Evolutionary conservation across 2,888 invertebrate genomes (phyloP), one percentile per base, ranked within the genome.

Genomic region (Tipula lateralis): DNA sequence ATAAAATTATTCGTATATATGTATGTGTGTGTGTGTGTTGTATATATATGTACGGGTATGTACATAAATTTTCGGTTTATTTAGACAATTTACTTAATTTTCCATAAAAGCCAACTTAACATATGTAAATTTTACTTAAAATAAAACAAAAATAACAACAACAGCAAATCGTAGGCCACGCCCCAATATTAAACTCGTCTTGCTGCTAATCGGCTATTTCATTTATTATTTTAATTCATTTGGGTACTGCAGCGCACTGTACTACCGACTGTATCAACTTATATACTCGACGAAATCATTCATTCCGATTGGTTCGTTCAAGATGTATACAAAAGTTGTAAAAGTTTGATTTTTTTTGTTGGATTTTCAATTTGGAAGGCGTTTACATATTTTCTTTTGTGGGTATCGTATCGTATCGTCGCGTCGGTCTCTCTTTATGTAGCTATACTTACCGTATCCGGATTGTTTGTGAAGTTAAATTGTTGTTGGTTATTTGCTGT

Each of bases 81-180:
- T 66, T 66, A 66, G 66, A 66, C 66, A 66, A 66, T 66, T 66
- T 66, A 66, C 66, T 66, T 66, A 66, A 66, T 66, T 66, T 66
- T 66, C 66, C 66, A 66, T 66, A 66, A 66, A 66, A 66, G 66
- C 19, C 24, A 66, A 24, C 66, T 66, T 9, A 66, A 66, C 66
- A 66, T 66, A 66, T 66, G 66, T 66, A 66, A 66, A 66, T 66
- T 66, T 66, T 24, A 66, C 66, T 19, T 66, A 24, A 66, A n/a
- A 24, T 9, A 24, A 19, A 66, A 19, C 24, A 66, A 66, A 24
- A 66, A 1, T 7, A 44, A 44, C 4, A 50, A 50, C 0, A 19
- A 66, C n/a, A 44, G 9, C 6, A 2, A 24, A 24, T 19, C 24
- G 5, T 66, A 66, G 3, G 66, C 66, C 66, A 6, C 66, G 66